These are phyloP conservation scores for Notocelia uddmanniana DNA, from an alignment of 2,888 invertebrate genomes.

Conservation along the genomic window DNA sequence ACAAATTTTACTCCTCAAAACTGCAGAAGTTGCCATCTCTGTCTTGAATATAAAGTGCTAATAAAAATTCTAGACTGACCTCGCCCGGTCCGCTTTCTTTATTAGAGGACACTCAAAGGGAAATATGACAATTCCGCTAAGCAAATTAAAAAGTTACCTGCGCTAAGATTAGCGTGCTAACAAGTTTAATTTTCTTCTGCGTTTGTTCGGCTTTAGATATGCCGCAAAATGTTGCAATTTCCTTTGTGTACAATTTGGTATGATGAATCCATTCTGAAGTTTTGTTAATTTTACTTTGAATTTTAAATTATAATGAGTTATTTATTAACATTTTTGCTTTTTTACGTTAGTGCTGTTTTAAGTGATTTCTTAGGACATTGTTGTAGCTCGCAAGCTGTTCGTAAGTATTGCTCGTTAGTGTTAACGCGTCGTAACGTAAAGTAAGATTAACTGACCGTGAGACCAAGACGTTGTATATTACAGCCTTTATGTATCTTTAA, in stretches of 20 bases:
- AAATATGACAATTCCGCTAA: constrained; percentile 79
- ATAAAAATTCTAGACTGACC: constrained; percentile 71
- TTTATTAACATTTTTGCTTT: constrained; percentile 1
- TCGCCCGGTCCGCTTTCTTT: constrained; percentile 64
- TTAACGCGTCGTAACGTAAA: constrained; percentile 45
- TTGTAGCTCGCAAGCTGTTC: neutral
- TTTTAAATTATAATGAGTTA: constrained; percentile 21
- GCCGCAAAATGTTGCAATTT: constrained; percentile 45
- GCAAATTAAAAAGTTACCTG: constrained; percentile 81
- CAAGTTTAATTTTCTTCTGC: constrained; percentile 73
- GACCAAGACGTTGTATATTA: constrained; percentile 57
- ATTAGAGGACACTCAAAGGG: constrained; percentile 72
- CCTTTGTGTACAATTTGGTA: constrained; percentile 42
- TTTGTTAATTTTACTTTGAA: constrained; percentile 37
- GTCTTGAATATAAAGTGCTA: constrained; percentile 64
- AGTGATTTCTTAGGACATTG: neutral
- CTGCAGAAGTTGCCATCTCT: constrained; percentile 58
- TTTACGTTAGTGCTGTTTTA: neutral
- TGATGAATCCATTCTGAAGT: constrained; percentile 42
- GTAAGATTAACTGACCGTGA: constrained; percentile 60
- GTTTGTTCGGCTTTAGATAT: constrained; percentile 62
- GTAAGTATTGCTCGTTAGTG: constrained; percentile 16
- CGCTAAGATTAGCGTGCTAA: constrained; percentile 73
- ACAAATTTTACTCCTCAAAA: constrained; percentile 58
- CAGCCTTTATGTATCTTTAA: constrained; percentile 58